Evolutionary conservation across 2,888 invertebrate species (phyloP).

Genomic region (Andrena hattorfiana): DNA sequence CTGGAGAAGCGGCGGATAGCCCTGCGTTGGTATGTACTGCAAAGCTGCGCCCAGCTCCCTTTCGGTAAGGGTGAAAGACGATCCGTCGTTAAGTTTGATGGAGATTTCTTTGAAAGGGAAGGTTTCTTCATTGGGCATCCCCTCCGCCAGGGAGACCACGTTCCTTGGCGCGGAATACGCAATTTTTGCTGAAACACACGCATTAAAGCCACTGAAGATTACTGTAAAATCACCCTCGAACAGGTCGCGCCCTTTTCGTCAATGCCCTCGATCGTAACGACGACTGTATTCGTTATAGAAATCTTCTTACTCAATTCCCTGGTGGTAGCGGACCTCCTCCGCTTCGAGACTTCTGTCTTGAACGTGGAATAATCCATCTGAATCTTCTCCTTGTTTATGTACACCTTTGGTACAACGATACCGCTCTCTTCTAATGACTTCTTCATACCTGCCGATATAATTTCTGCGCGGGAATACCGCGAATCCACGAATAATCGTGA

Average conservation of each 20-base stretch:
- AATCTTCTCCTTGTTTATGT: constrained; percentile 62
- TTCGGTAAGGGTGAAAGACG: constrained; percentile 86
- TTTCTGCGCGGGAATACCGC: not conserved
- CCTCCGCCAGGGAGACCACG: constrained; percentile 89
- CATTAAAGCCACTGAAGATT: not conserved
- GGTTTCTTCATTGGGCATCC: constrained; percentile 90
- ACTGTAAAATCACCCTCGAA: not conserved
- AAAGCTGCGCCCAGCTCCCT: constrained; percentile 88
- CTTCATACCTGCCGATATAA: too few species aligned
- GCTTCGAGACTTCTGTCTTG: constrained; percentile 84
- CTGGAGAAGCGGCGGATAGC: constrained; percentile 85
- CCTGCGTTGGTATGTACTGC: constrained; percentile 92
- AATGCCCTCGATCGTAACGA: not conserved
- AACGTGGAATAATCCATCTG: constrained; percentile 86
- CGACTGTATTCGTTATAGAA: not conserved
- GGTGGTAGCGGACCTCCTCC: constrained; percentile 86
- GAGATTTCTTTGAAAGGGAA: constrained; percentile 90
- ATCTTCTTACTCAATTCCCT: constrained; percentile 86
- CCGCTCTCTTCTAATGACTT: not conserved
- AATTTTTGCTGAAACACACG: constrained; percentile 84
- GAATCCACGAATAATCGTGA: not conserved
- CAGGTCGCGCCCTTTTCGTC: not conserved
- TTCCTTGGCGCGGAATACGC: constrained; percentile 85
- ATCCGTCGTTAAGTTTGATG: constrained; percentile 87
- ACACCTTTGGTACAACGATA: constrained; percentile 18